phyloP scores from a whole-genome alignment of 2,113 vertebrate genomes.

The Varanus salvator region DNA sequence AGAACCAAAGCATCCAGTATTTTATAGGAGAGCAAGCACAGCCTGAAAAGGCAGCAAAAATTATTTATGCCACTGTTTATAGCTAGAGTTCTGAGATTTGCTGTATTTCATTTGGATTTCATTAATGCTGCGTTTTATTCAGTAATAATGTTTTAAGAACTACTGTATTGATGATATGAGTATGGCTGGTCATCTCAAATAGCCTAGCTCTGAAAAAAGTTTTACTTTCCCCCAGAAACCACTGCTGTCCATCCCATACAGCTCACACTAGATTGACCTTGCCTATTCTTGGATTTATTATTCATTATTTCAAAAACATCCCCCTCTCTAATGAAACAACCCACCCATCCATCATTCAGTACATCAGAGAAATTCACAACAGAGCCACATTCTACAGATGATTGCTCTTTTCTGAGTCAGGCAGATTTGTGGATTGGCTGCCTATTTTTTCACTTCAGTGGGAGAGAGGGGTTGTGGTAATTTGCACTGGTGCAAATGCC shows the following conservation, averaged over 20 bases:
- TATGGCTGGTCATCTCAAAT: slow-evolving; percentile 54
- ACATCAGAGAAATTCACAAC: too few species aligned
- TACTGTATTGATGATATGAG: background rate
- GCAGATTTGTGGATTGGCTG: too few species aligned
- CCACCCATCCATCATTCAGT: too few species aligned
- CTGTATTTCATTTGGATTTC: background rate
- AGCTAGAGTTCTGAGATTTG: background rate
- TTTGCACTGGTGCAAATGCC: too few species aligned
- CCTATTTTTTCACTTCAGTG: too few species aligned
- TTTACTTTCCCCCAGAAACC: slow-evolving; percentile 49
- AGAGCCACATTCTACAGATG: too few species aligned
- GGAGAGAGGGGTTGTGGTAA: too few species aligned
- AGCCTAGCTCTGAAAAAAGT: slow-evolving; percentile 52
- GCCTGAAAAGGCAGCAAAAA: background rate
- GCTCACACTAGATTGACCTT: slow-evolving; percentile 52
- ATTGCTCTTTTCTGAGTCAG: too few species aligned
- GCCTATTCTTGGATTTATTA: slow-evolving; percentile 48
- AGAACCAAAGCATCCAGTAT: background rate
- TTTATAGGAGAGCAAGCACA: background rate
- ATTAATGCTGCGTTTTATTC: slow-evolving; percentile 30
- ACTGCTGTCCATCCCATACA: slow-evolving; percentile 13
- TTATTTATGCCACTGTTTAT: background rate
- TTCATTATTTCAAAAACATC: slow-evolving; percentile 42
- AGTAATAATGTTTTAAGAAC: slow-evolving; percentile 34
- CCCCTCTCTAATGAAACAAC: slow-evolving; percentile 53